Evolutionary conservation across 1,140 invertebrate species (phyloP).

Genomic region (Habropoda laboriosa): DNA sequence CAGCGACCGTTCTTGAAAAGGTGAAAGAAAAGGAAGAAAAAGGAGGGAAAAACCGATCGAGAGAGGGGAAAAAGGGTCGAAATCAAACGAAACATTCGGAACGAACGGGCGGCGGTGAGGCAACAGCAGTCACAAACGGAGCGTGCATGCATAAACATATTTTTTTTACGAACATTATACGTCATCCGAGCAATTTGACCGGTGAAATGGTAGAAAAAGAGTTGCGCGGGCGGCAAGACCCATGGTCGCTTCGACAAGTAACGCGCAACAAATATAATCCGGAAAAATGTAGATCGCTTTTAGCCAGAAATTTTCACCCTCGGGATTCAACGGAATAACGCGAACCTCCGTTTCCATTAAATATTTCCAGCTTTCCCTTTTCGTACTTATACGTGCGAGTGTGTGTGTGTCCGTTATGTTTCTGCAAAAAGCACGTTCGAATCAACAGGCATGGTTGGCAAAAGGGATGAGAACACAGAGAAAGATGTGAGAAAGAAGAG

Average conservation of each 20-base stretch:
- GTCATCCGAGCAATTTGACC: conserved; percentile 13
- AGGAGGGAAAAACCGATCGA: no score
- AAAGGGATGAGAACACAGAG: neutral
- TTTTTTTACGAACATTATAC: conserved; percentile 21
- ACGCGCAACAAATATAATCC: conserved; percentile 47
- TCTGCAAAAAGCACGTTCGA: neutral
- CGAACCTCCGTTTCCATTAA: conserved; percentile 27
- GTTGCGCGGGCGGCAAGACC: conserved; percentile 6
- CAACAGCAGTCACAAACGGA: no score
- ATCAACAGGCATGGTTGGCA: neutral
- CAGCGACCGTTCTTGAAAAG: neutral
- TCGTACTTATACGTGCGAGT: neutral
- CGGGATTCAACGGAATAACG: conserved; percentile 22
- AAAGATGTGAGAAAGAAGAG: neutral
- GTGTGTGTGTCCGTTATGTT: neutral
- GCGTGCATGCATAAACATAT: conserved; percentile 34
- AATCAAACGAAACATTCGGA: neutral
- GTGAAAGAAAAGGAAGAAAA: neutral
- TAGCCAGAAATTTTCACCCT: neutral
- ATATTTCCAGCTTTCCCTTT: neutral
- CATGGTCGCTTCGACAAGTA: conserved; percentile 35
- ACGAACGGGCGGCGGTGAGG: no score
- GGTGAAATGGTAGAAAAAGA: neutral
- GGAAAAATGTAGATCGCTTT: conserved; percentile 36
- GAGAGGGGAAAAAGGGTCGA: neutral